These are phyloP conservation scores for Ivindomyrus marchei DNA, from an alignment of 2,113 vertebrate genomes.

Conservation along the genomic window DNA sequence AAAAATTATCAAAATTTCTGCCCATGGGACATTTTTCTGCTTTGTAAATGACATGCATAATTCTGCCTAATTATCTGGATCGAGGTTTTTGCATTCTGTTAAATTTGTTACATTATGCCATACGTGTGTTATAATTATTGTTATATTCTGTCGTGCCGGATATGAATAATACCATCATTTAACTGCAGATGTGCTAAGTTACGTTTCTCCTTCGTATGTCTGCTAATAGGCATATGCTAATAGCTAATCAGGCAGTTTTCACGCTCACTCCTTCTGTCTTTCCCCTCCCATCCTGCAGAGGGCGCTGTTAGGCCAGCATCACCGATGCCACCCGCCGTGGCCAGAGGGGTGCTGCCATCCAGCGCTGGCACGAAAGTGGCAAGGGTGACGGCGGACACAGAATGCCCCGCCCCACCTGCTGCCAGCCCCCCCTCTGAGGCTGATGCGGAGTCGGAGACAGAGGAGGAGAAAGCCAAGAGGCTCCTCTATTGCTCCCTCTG, in stretches of 20 bases:
- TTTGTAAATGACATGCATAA: background rate
- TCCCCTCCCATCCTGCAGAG: constrained; percentile 9
- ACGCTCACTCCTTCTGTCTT: background rate
- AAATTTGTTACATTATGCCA: background rate
- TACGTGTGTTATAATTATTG: background rate
- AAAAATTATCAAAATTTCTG: background rate
- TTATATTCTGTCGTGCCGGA: background rate
- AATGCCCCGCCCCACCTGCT: background rate
- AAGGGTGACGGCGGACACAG: background rate
- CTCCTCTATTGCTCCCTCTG: constrained; percentile 97
- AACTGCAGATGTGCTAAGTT: background rate
- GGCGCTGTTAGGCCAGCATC: constrained; percentile 16
- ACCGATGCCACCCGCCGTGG: background rate
- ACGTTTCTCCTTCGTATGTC: background rate
- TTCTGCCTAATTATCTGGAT: background rate
- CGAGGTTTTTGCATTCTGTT: background rate
- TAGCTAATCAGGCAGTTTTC: background rate
- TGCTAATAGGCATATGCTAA: background rate
- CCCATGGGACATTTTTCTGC: background rate
- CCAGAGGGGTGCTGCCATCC: constrained; percentile 14
- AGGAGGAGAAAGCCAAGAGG: constrained; percentile 50
- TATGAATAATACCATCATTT: background rate
- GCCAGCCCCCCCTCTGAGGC: background rate
- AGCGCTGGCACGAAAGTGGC: constrained; percentile 15
- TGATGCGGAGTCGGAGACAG: background rate